Evolutionary conservation across 2,113 vertebrate species (phyloP).

Genomic region (Mola mola): DNA sequence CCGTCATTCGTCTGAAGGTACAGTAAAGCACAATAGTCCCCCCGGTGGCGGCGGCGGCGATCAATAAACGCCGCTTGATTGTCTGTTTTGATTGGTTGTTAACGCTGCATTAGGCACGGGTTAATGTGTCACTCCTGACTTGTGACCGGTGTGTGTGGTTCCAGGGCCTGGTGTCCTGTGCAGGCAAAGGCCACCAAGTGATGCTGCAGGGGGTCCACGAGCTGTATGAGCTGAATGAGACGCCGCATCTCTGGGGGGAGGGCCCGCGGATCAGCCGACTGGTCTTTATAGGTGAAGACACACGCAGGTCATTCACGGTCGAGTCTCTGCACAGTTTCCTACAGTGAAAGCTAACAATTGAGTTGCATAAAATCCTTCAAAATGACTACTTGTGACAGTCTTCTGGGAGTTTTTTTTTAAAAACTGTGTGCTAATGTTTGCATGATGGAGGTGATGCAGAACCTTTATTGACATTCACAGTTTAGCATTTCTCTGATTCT

Average conservation of each 20-base stretch:
- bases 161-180: slow-evolving; percentile 91
- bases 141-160: slow-evolving; percentile 53
- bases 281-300: slow-evolving; percentile 90
- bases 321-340: too few species aligned
- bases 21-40: slow-evolving; percentile 42
- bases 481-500: too few species aligned
- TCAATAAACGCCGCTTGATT: slow-evolving; percentile 39
- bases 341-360: too few species aligned
- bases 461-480: too few species aligned
- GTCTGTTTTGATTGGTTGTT: slow-evolving; percentile 40
- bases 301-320: not conserved
- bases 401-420: too few species aligned
- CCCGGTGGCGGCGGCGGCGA: slow-evolving; percentile 22
- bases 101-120: slow-evolving; percentile 3
- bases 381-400: too few species aligned
- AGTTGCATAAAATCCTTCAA: too few species aligned
- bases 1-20: slow-evolving; percentile 93
- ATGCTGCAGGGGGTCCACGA: slow-evolving; percentile 96
- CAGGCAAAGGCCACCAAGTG: slow-evolving; percentile 87
- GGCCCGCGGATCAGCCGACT: slow-evolving; percentile 86
- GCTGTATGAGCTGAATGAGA: slow-evolving; percentile 94
- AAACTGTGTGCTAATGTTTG: too few species aligned
- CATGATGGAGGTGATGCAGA: too few species aligned
- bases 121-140: slow-evolving; percentile 60
- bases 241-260: slow-evolving; percentile 86